A percentile compares a stretch with the other conserved stretches of the same genome.
Evolutionary conservation across 2,113 vertebrate genomes (phyloP).

Genomic region (Gambusia holbrooki): DNA sequence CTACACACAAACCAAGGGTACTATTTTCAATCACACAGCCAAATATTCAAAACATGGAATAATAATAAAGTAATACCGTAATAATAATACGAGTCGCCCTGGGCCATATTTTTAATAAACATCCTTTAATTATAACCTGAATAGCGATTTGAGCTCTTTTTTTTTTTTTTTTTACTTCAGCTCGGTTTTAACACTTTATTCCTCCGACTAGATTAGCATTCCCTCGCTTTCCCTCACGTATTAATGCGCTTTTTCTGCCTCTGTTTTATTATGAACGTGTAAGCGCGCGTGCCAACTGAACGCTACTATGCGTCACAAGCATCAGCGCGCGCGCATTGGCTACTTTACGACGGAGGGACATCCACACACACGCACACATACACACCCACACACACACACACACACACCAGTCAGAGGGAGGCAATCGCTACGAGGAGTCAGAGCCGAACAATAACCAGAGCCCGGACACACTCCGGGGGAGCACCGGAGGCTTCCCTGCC

Average conservation of each 20-base stretch:
- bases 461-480: background rate
- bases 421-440: constrained; percentile 33
- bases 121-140: background rate
- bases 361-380: too few species aligned
- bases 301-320: constrained; percentile 29
- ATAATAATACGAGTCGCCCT: too few species aligned
- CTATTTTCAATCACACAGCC: too few species aligned
- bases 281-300: background rate
- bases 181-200: background rate
- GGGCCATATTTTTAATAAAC: background rate
- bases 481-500: background rate
- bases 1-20: background rate
- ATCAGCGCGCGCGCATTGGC: constrained; percentile 42
- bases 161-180: background rate
- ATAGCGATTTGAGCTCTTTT: background rate
- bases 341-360: background rate
- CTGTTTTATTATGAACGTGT: background rate
- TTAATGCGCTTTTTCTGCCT: constrained; percentile 8
- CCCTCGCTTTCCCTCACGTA: background rate
- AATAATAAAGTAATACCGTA: too few species aligned
- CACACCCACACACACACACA: too few species aligned
- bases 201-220: background rate
- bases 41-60: background rate
- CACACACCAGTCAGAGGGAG: constrained; percentile 5
- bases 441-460: constrained; percentile 19